Base-by-base conservation (phyloP, 1,140 invertebrate species). In the Coptotermes formosanus region DNA sequence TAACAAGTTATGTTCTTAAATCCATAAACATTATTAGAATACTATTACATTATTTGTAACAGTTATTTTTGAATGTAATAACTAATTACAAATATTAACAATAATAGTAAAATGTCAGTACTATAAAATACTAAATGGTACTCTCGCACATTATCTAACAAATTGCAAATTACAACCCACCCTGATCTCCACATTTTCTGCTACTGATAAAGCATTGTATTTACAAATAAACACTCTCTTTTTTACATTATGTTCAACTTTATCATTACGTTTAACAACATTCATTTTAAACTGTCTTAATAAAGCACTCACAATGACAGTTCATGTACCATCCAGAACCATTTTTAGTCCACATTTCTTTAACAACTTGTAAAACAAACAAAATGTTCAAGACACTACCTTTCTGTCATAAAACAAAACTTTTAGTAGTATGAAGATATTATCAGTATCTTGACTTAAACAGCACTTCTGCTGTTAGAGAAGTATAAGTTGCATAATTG, bases 81-180 rank as follows among this genome's bases (percentile, higher is more conserved):
- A 75, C n/a, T 75, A 75, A 75, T 75, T 75, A 75, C 64, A 75
- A 30, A 75, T 75, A 75, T 75, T 75, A 75, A 75, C 64, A 75
- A 75, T 75, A 14, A 75, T 75, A 75, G 52, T 21, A 75, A n/a
- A 75, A 75, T 75, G 64, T 30, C 25, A 30, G 64, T 30, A 16
- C 64, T 11, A 14, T 75, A 75, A 30, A 25, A 75, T 75, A n/a
- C 64, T 75, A 75, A 75, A 30, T 16, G n/a, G 30, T 75, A 30
- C n/a, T 75, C 64, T 30, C 64, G 55, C 21, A 59, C 8, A 59
- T 59, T 59, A 59, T 23, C 55, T 59, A 59, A 75, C 64, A 75
- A 75, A 75, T 75, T 75, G 30, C n/a, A 75, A 30, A 75, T 75
- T 75, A 75, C 64, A 75, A 75, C 64, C 64, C 64, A 30, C 64